Base-by-base conservation (phyloP, 2,888 invertebrate genomes). In the Drosophila quinaria region DNA sequence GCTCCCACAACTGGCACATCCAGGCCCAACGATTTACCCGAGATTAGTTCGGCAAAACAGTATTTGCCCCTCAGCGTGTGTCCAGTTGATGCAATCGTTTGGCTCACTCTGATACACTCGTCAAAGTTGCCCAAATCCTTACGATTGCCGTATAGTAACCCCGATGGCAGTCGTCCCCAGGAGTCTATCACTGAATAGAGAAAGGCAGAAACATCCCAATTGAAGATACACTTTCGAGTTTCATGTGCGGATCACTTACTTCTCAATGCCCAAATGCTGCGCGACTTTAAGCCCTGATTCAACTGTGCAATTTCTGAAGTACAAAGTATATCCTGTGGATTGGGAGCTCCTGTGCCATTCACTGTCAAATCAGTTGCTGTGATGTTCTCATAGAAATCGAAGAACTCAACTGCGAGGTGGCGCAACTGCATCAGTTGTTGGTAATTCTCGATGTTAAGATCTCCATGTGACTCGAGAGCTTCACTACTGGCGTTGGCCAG, bases 51-150 rank as follows among this genome's bases (percentile, higher is more conserved):
- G 5, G 78, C 29, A 4, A 64, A 3, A 33, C 74, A 85, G 49
- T 69, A 87, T 29, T 84, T 78, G 3, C 87, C 87, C 1, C 50
- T 59, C 11, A 83, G 22, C 9, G 3, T 13, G 0, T 70, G 52
- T 1, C 52, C 35, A 2, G 52, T 60, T 15, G 6, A 5, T 13
- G 44, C 10, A 22, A 68, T 17, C 1, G 6, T 10, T 0, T 69
- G 62, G 2, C 71, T 41, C 9, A 74, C 33, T 1, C 61, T 4
- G 6, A 93, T 49, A 63, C 93, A 93, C 75, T 93, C 91, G 62
- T 93, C 93, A 54, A 84, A 93, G 70, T 91, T 91, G 8, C 93
- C 93, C 31, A 93, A 70, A 56, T 92, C 92, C 50, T 80, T 78
- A 2, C 89, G 64, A 58, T 93, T 90, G 9, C 93, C 93, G 37